phyloP scores from a whole-genome alignment of 2,113 vertebrate genomes.

The Cinclus mexicanus region DNA sequence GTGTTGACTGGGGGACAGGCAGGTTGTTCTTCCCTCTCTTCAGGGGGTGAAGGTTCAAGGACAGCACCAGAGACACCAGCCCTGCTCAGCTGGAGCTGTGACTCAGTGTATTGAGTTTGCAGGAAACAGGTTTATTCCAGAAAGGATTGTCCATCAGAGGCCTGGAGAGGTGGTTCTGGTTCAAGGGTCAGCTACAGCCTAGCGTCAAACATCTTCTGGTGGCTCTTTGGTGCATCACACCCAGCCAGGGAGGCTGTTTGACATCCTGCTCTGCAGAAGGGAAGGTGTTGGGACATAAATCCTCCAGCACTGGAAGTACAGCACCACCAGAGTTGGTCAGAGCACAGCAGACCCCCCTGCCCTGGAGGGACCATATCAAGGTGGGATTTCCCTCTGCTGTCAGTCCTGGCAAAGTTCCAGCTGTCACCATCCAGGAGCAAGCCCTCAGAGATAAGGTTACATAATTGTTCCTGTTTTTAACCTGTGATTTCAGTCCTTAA shows the following conservation, averaged over 20 bases:
- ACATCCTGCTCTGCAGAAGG: not conserved
- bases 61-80: not conserved
- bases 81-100: not conserved
- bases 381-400: not conserved
- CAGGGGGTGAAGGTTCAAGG: not conserved
- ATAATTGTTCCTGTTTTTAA: not conserved
- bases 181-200: not conserved
- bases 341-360: not conserved
- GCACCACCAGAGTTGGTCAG: not conserved
- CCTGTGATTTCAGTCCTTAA: not conserved
- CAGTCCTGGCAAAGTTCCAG: not conserved
- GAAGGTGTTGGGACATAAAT: not conserved
- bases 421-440: not conserved
- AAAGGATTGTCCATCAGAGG: not conserved
- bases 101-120: not conserved
- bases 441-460: not conserved
- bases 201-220: not conserved
- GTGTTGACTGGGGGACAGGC: not conserved
- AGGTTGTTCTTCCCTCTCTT: not conserved
- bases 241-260: not conserved
- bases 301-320: not conserved
- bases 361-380: not conserved
- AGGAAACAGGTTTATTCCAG: not conserved
- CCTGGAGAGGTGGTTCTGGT: not conserved
- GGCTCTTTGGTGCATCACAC: not conserved